These are phyloP conservation scores for Silurus asotus DNA, from an alignment of 2,113 vertebrate genomes.

Conservation along the genomic window DNA sequence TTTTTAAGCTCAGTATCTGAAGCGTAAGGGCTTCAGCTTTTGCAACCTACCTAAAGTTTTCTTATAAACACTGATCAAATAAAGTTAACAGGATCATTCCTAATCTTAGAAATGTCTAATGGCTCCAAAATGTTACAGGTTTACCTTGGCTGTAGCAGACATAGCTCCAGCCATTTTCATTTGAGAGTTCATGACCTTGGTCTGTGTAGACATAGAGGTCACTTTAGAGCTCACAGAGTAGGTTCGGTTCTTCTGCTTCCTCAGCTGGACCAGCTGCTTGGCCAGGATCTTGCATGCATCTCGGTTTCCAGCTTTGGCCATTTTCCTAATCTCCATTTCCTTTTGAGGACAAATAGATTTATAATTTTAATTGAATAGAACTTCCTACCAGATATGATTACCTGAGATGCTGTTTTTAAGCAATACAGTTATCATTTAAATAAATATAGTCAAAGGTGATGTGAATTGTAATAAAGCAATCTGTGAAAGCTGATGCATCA, in stretches of 20 bases:
- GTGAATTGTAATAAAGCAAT: background rate
- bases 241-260: conserved; percentile 93
- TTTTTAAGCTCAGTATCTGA: conserved; percentile 38
- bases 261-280: conserved; percentile 91
- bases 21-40: conserved; percentile 17
- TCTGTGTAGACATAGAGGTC: conserved; percentile 94
- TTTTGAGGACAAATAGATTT: conserved; percentile 54
- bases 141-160: conserved; percentile 93
- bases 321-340: conserved; percentile 99
- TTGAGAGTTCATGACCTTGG: conserved; percentile 98
- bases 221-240: conserved; percentile 98
- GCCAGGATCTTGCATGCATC: conserved; percentile 96
- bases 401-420: background rate
- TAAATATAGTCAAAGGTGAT: background rate
- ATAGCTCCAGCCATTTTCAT: conserved; percentile 99
- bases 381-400: background rate
- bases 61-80: background rate
- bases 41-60: conserved; percentile 5
- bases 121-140: conserved; percentile 14
- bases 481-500: background rate
- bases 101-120: background rate
- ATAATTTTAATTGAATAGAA: background rate
- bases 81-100: background rate
- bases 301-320: conserved; percentile 94
- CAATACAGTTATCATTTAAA: background rate